Conservation (phyloP, 1,140 invertebrate genomes). For the Drosophila hydei region DNA sequence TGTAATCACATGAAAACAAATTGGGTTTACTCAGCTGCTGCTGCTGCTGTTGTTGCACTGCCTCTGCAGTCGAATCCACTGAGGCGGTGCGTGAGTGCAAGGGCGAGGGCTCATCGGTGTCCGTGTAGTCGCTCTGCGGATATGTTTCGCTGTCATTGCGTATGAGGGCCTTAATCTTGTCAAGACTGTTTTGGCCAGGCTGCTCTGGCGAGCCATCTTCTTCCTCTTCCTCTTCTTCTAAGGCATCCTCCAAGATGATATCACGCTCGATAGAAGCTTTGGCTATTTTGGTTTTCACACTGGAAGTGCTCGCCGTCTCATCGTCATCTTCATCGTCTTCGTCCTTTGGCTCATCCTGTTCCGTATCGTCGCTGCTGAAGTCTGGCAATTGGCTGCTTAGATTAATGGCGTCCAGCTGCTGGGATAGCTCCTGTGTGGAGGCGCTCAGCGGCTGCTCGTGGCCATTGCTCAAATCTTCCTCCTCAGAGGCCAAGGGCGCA, state of each 20-base stretch:
- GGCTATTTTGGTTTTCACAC: constrained; percentile 67
- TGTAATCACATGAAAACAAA: constrained; percentile 61
- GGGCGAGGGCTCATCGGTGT: constrained; percentile 50
- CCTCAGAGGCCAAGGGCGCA: constrained; percentile 61
- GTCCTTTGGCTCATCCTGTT: constrained; percentile 26
- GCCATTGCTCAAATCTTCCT: constrained; percentile 49
- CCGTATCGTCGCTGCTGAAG: constrained; percentile 47
- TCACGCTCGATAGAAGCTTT: constrained; percentile 70
- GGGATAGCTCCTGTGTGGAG: constrained; percentile 53
- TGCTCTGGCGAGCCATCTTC: background rate
- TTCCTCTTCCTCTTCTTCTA: constrained; percentile 34
- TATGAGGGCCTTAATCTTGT: constrained; percentile 70
- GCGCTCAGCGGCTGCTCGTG: constrained; percentile 38
- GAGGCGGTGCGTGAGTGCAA: constrained; percentile 72
- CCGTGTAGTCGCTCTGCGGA: constrained; percentile 72
- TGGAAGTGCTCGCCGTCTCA: constrained; percentile 68
- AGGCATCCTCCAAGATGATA: constrained; percentile 52
- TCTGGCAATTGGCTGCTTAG: constrained; percentile 26
- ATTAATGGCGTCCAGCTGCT: constrained; percentile 61
- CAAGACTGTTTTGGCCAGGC: constrained; percentile 38
- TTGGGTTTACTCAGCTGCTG: constrained; percentile 20
- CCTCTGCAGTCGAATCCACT: constrained; percentile 53
- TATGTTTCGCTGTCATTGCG: constrained; percentile 73
- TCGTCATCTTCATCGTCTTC: constrained; percentile 62
- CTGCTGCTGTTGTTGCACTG: background rate